Percentiles rank a stretch among this genome's conserved stretches.
Evolutionary conservation across 2,888 invertebrate genomes (phyloP).

Genomic region (Monopis laevigella): DNA sequence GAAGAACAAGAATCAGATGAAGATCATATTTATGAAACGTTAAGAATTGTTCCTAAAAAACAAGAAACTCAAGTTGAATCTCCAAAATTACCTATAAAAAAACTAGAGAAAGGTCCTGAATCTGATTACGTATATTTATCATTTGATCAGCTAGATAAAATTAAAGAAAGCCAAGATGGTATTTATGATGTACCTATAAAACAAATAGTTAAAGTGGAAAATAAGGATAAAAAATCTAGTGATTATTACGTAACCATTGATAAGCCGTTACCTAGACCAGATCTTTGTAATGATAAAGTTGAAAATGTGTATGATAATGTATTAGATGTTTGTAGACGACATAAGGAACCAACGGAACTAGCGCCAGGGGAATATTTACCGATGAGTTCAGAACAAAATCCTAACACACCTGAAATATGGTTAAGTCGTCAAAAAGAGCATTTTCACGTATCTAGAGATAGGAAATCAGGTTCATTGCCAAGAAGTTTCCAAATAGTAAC

Average conservation of each 20-base stretch:
- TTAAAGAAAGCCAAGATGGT: constrained; percentile 36
- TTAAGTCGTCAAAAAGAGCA: constrained; percentile 75
- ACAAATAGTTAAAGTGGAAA: constrained; percentile 39
- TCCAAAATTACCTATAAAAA: constrained; percentile 15
- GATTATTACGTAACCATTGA: constrained; percentile 52
- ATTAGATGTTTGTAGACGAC: constrained; percentile 46
- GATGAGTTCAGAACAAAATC: constrained; percentile 56
- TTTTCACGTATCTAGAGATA: constrained; percentile 70
- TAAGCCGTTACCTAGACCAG: too few relatives aligned
- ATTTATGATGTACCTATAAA: constrained; percentile 54
- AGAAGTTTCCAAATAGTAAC: constrained; percentile 78
- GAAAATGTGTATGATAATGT: constrained; percentile 51
- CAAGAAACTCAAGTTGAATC: constrained; percentile 35
- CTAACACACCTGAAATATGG: constrained; percentile 76
- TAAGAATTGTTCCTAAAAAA: constrained; percentile 40
- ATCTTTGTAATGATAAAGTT: constrained; percentile 16
- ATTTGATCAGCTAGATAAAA: constrained; percentile 44
- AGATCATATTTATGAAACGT: constrained; percentile 70
- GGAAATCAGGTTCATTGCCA: constrained; percentile 81
- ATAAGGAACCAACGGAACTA: constrained; percentile 36
- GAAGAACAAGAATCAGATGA: constrained; percentile 42
- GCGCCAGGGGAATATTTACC: constrained; percentile 46
- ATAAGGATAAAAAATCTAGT: constrained; percentile 20
- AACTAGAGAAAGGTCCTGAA: constrained; percentile 32
- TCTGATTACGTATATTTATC: constrained; percentile 62